Conservation (phyloP, 2,888 invertebrate species). For the Cerastis leucographa region DNA sequence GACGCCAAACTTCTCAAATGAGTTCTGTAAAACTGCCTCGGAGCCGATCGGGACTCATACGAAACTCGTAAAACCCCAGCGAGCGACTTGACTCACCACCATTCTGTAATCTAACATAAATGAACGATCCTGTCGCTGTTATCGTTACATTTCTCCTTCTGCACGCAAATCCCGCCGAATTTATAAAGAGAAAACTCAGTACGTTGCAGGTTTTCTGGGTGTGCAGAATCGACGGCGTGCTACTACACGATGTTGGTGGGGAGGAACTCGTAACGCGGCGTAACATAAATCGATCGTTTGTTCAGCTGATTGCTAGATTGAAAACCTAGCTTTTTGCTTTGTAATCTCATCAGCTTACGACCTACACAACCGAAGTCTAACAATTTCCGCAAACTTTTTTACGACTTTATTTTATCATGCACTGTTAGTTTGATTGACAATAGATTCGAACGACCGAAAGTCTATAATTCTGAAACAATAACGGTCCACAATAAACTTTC, state of each 20-base stretch:
- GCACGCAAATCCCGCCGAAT: slow-evolving; percentile 82
- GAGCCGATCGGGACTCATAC: slow-evolving; percentile 83
- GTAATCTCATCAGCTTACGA: slow-evolving; percentile 77
- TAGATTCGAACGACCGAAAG: slow-evolving; percentile 68
- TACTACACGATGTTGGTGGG: slow-evolving; percentile 74
- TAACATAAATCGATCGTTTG: slow-evolving; percentile 86
- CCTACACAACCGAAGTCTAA: slow-evolving; percentile 60
- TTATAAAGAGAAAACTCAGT: slow-evolving; percentile 80
- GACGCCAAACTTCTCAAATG: slow-evolving; percentile 85
- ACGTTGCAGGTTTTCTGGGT: slow-evolving; percentile 80
- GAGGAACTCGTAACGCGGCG: slow-evolving; percentile 80
- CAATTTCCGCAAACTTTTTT: slow-evolving; percentile 62
- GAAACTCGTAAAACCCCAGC: slow-evolving; percentile 86
- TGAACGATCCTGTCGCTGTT: slow-evolving; percentile 84
- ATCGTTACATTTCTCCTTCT: slow-evolving; percentile 84
- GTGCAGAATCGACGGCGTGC: slow-evolving; percentile 77
- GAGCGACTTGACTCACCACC: slow-evolving; percentile 79
- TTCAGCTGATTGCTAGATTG: slow-evolving; percentile 85
- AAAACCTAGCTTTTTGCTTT: slow-evolving; percentile 81
- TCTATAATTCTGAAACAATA: slow-evolving; percentile 77
- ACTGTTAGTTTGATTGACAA: slow-evolving; percentile 69
- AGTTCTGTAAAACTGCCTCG: slow-evolving; percentile 82
- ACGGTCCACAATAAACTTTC: slow-evolving; percentile 78
- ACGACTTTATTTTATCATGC: slow-evolving; percentile 42
- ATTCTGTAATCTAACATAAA: slow-evolving; percentile 80